phyloP scores from a whole-genome alignment of 1,140 invertebrate species.

The Scaptomyza hsui region DNA sequence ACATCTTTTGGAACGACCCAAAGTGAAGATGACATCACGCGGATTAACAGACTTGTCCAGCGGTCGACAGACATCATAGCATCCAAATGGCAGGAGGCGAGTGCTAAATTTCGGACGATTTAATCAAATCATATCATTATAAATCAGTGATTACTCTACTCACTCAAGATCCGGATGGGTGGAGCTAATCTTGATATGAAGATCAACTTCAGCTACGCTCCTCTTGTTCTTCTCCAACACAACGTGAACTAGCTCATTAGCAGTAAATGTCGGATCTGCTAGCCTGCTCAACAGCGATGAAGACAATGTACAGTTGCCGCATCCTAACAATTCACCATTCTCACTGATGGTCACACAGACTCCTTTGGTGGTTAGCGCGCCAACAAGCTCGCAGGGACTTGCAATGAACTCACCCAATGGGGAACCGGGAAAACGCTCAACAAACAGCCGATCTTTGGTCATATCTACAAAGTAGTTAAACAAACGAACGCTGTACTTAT shows the following conservation, averaged over 20 bases:
- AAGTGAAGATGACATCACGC: slow-evolving; percentile 53
- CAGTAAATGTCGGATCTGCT: slow-evolving; percentile 41
- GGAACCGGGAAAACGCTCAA: slow-evolving; percentile 4
- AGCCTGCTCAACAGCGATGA: slow-evolving; percentile 22
- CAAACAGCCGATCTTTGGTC: slow-evolving; percentile 26
- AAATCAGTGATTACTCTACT: background rate
- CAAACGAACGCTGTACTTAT: slow-evolving; percentile 27
- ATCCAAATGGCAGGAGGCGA: slow-evolving; percentile 34
- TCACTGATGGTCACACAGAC: slow-evolving; percentile 38
- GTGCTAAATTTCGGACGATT: slow-evolving; percentile 4
- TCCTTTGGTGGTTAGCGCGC: slow-evolving; percentile 34
- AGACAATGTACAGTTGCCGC: slow-evolving; percentile 20
- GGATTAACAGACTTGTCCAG: slow-evolving; percentile 42
- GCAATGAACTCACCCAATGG: slow-evolving; percentile 26
- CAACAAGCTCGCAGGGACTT: slow-evolving; percentile 60
- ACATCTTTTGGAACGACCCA: slow-evolving; percentile 54
- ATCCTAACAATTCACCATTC: background rate
- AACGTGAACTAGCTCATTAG: slow-evolving; percentile 28
- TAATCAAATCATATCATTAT: background rate
- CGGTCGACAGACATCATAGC: slow-evolving; percentile 59
- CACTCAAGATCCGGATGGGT: slow-evolving; percentile 50
- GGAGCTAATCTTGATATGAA: slow-evolving; percentile 32
- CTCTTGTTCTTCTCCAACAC: slow-evolving; percentile 1
- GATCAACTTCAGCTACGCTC: slow-evolving; percentile 1
- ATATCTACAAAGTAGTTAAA: slow-evolving; percentile 44